phyloP scores from a whole-genome alignment of 2,888 invertebrate genomes.

The Aphodius sticticus region DNA sequence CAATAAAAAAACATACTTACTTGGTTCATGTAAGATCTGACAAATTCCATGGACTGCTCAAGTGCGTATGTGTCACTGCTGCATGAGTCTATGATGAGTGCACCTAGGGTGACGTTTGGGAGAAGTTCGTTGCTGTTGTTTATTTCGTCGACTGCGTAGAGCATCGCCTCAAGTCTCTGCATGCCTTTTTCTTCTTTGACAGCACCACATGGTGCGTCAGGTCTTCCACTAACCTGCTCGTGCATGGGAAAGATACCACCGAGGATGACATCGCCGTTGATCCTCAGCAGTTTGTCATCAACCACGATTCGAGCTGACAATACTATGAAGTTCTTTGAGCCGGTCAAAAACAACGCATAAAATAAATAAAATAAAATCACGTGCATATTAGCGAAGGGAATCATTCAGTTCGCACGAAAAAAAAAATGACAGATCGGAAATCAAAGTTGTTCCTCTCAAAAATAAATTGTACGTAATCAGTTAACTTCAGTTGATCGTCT shows the following conservation, averaged over 20 bases:
- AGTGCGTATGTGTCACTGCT: constrained; percentile 73
- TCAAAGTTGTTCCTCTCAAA: background rate
- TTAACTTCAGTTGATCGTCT: no score
- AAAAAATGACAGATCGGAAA: background rate
- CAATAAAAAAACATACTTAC: constrained; percentile 48
- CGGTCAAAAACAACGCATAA: background rate
- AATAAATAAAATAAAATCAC: background rate
- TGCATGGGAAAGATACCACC: constrained; percentile 77
- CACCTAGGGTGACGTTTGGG: constrained; percentile 70
- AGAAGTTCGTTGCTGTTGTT: constrained; percentile 66
- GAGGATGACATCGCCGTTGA: constrained; percentile 70
- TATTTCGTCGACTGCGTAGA: constrained; percentile 72
- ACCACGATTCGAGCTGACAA: constrained; percentile 32
- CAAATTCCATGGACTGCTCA: constrained; percentile 74
- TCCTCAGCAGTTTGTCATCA: constrained; percentile 54
- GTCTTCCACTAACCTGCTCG: constrained; percentile 62
- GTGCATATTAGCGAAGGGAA: background rate
- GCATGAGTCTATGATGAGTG: constrained; percentile 69
- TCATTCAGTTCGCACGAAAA: background rate
- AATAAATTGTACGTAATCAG: no score
- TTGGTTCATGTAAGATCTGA: constrained; percentile 67
- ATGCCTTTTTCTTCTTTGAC: constrained; percentile 74
- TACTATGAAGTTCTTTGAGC: background rate
- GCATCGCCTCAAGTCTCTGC: constrained; percentile 74
- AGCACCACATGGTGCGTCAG: constrained; percentile 63